Conservation (phyloP, 2,113 vertebrate genomes). For the Haplotaxodon microlepis region DNA sequence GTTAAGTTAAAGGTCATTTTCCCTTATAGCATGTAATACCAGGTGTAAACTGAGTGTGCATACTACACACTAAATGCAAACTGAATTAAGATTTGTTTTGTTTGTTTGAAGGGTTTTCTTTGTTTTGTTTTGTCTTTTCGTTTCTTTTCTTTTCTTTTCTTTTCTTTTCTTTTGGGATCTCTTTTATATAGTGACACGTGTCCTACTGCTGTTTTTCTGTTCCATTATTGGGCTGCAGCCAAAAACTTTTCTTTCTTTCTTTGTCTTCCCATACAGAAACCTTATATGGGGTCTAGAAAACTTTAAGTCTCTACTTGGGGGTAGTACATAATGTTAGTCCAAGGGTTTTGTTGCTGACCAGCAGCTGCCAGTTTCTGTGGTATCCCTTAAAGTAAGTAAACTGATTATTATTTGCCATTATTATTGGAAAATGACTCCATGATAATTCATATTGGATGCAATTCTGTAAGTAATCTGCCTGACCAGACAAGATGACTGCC, state of each 20-base stretch:
- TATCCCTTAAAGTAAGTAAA: not conserved
- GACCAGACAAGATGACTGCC: not conserved
- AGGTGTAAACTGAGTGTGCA: not conserved
- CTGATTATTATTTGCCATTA: not conserved
- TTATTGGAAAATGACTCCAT: not conserved
- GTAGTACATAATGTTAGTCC: not conserved
- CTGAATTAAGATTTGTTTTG: not conserved
- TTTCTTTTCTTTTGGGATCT: not conserved
- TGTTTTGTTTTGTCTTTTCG: not conserved
- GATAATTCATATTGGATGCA: not conserved
- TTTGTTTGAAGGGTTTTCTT: not conserved
- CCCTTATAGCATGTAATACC: not conserved
- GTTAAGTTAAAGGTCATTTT: not conserved
- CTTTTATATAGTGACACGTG: not conserved
- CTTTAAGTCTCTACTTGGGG: not conserved
- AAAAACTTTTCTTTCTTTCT: not conserved
- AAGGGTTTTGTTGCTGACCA: not conserved
- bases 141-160: accelerated
- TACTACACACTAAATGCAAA: not conserved
- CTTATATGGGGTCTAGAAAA: not conserved
- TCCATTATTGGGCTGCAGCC: not conserved
- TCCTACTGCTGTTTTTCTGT: not conserved
- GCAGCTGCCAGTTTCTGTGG: not conserved
- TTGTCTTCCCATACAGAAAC: not conserved
- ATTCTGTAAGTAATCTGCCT: not conserved